Percentiles rank a stretch among this genome's conserved stretches.
Conservation (phyloP, 2,888 invertebrate genomes). For the Cynaeus angustus region DNA sequence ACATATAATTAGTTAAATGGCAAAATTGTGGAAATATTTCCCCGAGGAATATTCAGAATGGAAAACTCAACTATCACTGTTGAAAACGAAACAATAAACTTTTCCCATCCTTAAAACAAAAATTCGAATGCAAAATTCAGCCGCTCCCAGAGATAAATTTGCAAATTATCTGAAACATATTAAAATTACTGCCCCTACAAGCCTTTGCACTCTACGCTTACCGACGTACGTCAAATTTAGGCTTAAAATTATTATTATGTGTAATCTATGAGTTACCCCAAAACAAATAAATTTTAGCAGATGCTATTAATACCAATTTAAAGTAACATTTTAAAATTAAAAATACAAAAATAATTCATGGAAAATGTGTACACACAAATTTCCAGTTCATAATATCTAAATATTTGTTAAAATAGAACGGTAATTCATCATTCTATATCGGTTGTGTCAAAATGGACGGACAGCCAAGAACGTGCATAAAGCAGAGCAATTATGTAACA, state of each 20-base stretch:
- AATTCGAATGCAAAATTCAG: background rate
- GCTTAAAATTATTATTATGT: constrained; percentile 16
- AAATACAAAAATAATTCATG: too few relatives aligned
- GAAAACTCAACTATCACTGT: background rate
- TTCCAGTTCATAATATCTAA: too few relatives aligned
- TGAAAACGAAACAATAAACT: constrained; percentile 2
- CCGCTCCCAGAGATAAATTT: constrained; percentile 11
- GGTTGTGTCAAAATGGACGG: too few relatives aligned
- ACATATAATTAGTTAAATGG: constrained; percentile 9
- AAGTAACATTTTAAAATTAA: too few relatives aligned
- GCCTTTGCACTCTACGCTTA: constrained; percentile 32
- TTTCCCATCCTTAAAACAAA: background rate
- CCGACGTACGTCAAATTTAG: constrained; percentile 8
- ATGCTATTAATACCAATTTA: constrained; percentile 16
- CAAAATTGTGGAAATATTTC: constrained; percentile 21
- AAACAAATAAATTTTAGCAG: constrained; percentile 10
- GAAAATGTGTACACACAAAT: too few relatives aligned
- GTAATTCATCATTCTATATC: too few relatives aligned
- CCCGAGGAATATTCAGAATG: background rate
- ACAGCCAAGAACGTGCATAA: too few relatives aligned
- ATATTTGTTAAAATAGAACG: too few relatives aligned
- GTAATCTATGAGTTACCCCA: background rate
- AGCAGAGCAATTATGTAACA: too few relatives aligned
- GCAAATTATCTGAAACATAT: constrained; percentile 17
- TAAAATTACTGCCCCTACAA: constrained; percentile 22